These are phyloP conservation scores for Eretmochelys imbricata DNA, from an alignment of 2,113 vertebrate genomes.

Conservation along the genomic window DNA sequence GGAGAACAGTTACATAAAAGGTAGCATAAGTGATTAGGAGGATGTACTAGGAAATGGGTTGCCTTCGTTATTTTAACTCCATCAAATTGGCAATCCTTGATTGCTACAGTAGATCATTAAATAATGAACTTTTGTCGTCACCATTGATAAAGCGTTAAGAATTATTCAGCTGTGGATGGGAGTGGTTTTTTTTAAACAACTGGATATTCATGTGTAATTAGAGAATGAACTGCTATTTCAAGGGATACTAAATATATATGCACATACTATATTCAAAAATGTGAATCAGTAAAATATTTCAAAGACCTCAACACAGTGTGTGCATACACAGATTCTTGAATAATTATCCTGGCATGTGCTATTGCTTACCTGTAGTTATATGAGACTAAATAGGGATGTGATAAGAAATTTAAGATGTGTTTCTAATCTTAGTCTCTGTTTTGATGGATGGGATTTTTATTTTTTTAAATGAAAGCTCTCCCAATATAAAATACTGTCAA, in stretches of 20 bases:
- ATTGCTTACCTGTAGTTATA: background rate
- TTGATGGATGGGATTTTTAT: background rate
- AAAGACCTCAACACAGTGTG: background rate
- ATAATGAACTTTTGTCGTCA: slow-evolving; percentile 50
- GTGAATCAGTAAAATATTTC: background rate
- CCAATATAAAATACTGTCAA: background rate
- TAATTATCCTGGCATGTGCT: background rate
- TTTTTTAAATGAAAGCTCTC: background rate
- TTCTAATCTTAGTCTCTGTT: background rate
- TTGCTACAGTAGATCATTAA: slow-evolving; percentile 58
- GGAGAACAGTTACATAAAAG: slow-evolving; percentile 45
- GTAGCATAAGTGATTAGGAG: slow-evolving; percentile 20
- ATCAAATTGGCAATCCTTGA: slow-evolving; percentile 40
- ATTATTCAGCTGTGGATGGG: slow-evolving; percentile 26
- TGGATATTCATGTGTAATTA: slow-evolving; percentile 17
- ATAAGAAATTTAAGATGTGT: background rate
- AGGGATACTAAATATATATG: slow-evolving; percentile 16
- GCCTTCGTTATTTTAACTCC: slow-evolving; percentile 64
- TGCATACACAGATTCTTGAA: background rate
- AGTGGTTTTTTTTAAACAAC: background rate
- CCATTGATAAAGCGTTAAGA: slow-evolving; percentile 29
- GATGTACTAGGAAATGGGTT: slow-evolving; percentile 48
- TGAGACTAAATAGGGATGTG: background rate
- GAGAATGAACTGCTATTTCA: slow-evolving; percentile 30
- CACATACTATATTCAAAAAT: background rate